Conservation (phyloP, 1,140 invertebrate genomes). For the Heliconius eleuchia region DNA sequence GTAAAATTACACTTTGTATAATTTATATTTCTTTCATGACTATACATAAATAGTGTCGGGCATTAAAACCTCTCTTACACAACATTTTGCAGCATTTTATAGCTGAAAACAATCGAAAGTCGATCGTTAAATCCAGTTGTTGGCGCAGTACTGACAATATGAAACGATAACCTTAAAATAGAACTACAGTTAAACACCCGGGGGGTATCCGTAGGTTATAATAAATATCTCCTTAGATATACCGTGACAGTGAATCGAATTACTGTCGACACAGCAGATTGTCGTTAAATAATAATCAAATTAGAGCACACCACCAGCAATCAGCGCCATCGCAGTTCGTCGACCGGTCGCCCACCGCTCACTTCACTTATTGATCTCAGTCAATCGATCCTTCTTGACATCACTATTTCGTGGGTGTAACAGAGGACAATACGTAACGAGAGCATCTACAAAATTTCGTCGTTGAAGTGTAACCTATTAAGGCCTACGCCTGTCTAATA, state of each 20-base stretch:
- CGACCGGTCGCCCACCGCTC: conserved; percentile 75
- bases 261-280: conserved; percentile 58
- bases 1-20: conserved; percentile 11
- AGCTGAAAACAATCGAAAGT: conserved; percentile 17
- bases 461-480: conserved; percentile 40
- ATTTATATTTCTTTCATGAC: conserved; percentile 12
- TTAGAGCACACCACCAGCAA: conserved; percentile 67
- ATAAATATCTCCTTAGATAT: conserved; percentile 48
- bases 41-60: not conserved
- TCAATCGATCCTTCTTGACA: conserved; percentile 74
- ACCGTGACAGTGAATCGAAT: conserved; percentile 55
- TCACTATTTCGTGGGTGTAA: conserved; percentile 64
- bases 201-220: conserved; percentile 42
- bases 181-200: conserved; percentile 39
- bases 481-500: conserved; percentile 39
- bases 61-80: conserved; percentile 16
- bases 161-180: conserved; percentile 30
- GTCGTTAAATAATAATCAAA: conserved; percentile 69
- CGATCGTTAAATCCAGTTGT: conserved; percentile 20
- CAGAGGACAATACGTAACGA: conserved; percentile 33
- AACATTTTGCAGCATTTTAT: conserved; percentile 23
- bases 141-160: conserved; percentile 26
- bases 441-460: conserved; percentile 40
- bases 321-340: conserved; percentile 75
- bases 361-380: conserved; percentile 69